Evolutionary conservation across 1,140 invertebrate species (phyloP).

Genomic region (Drosophila obscura): DNA sequence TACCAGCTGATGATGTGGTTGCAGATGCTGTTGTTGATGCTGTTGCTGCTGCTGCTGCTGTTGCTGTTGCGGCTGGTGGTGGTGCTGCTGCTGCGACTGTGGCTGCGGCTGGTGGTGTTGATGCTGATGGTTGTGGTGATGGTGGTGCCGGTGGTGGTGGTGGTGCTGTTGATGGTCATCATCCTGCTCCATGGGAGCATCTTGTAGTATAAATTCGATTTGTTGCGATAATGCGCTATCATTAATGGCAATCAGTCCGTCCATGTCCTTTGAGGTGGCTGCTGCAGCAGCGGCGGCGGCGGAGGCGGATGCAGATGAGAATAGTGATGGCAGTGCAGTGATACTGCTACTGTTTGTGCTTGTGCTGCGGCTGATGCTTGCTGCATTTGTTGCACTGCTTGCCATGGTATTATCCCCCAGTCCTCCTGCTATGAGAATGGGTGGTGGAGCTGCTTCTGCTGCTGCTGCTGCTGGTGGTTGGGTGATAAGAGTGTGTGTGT

Average conservation of each 20-base stretch:
- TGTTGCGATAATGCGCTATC: conserved; percentile 83
- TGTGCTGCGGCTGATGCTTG: conserved; percentile 12
- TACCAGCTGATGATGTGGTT: conserved; percentile 25
- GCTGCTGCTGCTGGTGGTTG: conserved; percentile 13
- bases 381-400: conserved; percentile 54
- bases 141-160: conserved; percentile 19
- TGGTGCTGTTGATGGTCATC: conserved; percentile 61
- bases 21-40: conserved; percentile 16
- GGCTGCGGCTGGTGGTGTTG: conserved; percentile 28
- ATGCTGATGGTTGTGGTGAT: conserved; percentile 10
- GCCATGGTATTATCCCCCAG: conserved; percentile 45
- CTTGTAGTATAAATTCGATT: conserved; percentile 84
- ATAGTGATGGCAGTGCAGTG: conserved; percentile 51
- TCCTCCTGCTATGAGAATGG: conserved; percentile 8
- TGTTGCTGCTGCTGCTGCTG: conserved; percentile 8
- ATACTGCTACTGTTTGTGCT: conserved; percentile 25
- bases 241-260: conserved; percentile 82
- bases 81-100: conserved; percentile 25
- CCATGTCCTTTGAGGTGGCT: conserved; percentile 68
- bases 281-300: conserved; percentile 48
- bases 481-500: no score
- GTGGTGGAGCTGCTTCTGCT: conserved; percentile 11
- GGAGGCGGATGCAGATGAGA: conserved; percentile 58
- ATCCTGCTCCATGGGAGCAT: conserved; percentile 83
- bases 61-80: conserved; percentile 1